Evolutionary conservation across 1,140 invertebrate genomes (phyloP), one percentile per base, ranked within the genome.

Genomic region (Drosophila kikkawai): DNA sequence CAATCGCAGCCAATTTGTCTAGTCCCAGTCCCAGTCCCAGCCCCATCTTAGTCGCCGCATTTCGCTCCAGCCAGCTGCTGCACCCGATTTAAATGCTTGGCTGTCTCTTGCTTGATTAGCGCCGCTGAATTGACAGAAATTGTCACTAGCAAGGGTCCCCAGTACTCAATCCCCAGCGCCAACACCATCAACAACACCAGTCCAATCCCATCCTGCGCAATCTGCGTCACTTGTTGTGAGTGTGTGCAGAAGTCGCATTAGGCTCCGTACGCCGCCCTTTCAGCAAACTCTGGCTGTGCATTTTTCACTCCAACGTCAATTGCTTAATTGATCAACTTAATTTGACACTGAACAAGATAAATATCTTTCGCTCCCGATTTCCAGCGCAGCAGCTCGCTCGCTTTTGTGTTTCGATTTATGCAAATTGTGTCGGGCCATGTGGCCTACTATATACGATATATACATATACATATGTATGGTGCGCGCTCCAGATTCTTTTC

Each of bases 251-350:
- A 76, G 81, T 80, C 60, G 81, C 71, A 66, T 57, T 67, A 67
- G 68, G 50, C 47, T 34, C 36, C 19, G 9, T 9, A 13, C 32
- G 19, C 32, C 51, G n/a, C 8, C 45, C 45, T 48, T 70, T 69
- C 60, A 36, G 45, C 64, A 60, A 67, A 81, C 66, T 48, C 53
- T 45, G 63, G 41, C 34, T 56, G 34, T 83, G 56, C 29, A 77
- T 60, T 85, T 85, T 75, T 70, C 64, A 55, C 60, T 67, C 15
- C 39, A 19, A 79, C 75, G 78, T 88, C 90, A 91, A 91, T 85
- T 91, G 88, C 85, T 91, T 91, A 91, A 91, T 91, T 91, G 88
- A 91, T 91, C 90, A 91, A 91, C 88, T 91, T 90, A 91, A 91
- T 91, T 91, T 91, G 88, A 91, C 88, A 91, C 84, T 91, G 55